Conservation (phyloP, 2,113 vertebrate species). For the Neolamprologus longior region DNA sequence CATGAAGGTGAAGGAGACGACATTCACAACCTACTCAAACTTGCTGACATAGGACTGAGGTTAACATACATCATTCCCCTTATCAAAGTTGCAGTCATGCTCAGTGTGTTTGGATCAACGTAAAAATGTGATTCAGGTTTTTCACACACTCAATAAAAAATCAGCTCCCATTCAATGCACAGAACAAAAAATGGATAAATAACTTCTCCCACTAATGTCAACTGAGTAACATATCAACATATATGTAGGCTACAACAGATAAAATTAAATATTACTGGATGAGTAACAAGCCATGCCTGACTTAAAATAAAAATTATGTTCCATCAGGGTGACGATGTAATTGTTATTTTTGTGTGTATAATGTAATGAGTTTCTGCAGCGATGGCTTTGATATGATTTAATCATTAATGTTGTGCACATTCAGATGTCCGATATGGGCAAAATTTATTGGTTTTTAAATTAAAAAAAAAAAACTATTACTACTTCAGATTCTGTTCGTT, state of each 20-base stretch:
- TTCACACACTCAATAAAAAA: neutral
- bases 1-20: neutral
- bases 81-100: neutral
- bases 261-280: neutral
- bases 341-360: neutral
- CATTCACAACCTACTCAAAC: neutral
- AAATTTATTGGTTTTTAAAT: neutral
- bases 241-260: neutral
- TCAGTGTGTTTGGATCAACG: neutral
- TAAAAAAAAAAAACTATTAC: rapidly evolving
- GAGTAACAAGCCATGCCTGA: neutral
- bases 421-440: neutral
- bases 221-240: neutral
- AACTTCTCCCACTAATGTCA: neutral
- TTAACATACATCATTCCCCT: neutral
- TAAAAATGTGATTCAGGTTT: neutral
- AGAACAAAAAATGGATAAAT: neutral
- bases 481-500: neutral
- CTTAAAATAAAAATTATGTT: neutral
- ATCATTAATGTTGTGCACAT: neutral
- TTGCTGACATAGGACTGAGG: neutral
- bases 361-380: neutral
- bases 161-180: neutral
- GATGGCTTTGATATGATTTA: neutral
- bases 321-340: neutral